Evolutionary conservation across 2,888 invertebrate species (phyloP).

Genomic region (Dione juno): DNA sequence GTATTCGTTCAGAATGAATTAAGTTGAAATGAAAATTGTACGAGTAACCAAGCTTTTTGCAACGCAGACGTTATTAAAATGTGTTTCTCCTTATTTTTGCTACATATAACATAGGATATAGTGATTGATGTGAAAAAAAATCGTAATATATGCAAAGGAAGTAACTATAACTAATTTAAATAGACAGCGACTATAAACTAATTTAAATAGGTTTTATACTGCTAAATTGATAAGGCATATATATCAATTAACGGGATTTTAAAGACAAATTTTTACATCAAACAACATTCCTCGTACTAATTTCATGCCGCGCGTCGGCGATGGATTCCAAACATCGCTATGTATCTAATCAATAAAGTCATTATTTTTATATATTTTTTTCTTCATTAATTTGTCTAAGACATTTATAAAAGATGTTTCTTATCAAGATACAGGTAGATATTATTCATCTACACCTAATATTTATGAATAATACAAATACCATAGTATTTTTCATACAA

Average conservation of each 20-base stretch:
- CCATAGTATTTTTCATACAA: background rate
- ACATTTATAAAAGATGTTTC: conserved; percentile 8
- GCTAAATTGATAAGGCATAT: background rate
- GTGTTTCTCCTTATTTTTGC: background rate
- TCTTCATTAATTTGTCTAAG: conserved; percentile 16
- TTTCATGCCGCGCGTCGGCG: conserved; percentile 20
- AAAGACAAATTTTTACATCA: conserved; percentile 28
- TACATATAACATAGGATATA: too few species aligned
- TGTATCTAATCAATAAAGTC: conserved; percentile 20
- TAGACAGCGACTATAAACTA: too few species aligned
- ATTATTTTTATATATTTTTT: conserved; percentile 28
- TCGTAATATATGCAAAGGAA: too few species aligned
- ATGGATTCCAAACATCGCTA: conserved; percentile 21
- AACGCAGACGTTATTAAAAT: background rate
- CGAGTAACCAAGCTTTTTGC: conserved; percentile 4
- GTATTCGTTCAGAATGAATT: conserved; percentile 2
- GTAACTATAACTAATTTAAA: too few species aligned
- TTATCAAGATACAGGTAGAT: background rate
- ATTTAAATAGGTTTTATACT: background rate
- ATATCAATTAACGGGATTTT: conserved; percentile 26
- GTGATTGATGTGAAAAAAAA: too few species aligned
- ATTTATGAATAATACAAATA: background rate
- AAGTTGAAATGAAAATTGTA: conserved; percentile 17
- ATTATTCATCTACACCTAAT: background rate
- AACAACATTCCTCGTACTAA: conserved; percentile 28